Evolutionary conservation across 2,888 invertebrate species (phyloP).

Genomic region (Tipula vernalis): DNA sequence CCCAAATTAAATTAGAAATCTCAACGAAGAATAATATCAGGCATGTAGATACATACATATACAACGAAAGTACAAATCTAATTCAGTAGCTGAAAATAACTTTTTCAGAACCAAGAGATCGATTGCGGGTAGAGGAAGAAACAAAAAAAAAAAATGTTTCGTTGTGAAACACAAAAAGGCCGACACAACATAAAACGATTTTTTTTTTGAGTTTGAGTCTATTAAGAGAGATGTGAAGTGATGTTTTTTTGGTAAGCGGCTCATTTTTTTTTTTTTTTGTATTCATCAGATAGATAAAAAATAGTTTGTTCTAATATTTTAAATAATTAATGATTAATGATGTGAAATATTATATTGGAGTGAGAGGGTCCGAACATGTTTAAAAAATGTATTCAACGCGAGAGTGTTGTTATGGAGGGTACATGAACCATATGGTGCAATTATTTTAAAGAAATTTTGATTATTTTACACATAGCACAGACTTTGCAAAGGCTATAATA

Average conservation of each 20-base stretch:
- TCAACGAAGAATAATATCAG: neutral
- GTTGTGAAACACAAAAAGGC: neutral
- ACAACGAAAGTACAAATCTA: neutral
- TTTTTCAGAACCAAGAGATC: neutral
- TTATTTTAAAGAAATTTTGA: neutral
- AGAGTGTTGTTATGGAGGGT: neutral
- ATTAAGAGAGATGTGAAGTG: neutral
- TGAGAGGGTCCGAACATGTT: neutral
- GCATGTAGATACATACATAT: neutral
- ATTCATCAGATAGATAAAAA: neutral
- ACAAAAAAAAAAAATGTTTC: neutral
- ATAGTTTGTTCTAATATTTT: neutral
- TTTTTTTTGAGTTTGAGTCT: neutral
- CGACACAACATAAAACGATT: neutral
- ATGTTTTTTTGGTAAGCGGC: neutral
- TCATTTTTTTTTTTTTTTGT: neutral
- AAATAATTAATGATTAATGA: slow-evolving; percentile 4
- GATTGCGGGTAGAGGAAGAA: neutral
- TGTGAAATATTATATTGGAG: neutral
- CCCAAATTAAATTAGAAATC: neutral
- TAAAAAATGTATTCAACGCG: neutral
- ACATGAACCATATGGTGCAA: neutral
- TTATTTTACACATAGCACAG: no score
- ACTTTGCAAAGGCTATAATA: no score
- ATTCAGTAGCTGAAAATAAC: neutral